Evolutionary conservation across 2,888 invertebrate species (phyloP), one percentile per base, ranked within the genome.

Genomic region (Meiosimyza platycephala): DNA sequence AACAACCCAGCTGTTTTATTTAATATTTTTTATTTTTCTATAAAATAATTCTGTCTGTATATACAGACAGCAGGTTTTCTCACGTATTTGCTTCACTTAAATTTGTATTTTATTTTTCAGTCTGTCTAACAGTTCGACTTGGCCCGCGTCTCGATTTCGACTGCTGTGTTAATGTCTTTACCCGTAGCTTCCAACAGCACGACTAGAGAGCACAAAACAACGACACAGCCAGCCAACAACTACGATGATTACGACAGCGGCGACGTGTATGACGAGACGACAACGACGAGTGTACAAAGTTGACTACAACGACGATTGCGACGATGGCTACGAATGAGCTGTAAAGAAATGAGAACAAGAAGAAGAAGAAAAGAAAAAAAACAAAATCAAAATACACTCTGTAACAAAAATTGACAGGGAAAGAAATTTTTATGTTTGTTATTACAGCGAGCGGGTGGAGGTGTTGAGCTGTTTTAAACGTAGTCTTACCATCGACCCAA

Each of bases 291-390:
- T 40, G 40, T 40, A 9, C 40, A 40, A 16, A 6, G 11, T 11
- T 33, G 62, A 62, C 62, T 22, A 40, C 64, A 28, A 51, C 51
- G 50, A 47, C 51, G 64, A 64, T 51, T 33, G 59, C 40, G 40
- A 40, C 40, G 40, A 40, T 40, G 40, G 9, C 40, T 40, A 40
- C 40, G 63, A 63, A 70, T 70, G 54, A 70, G 63, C 70, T 70
- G 70, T 40, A 70, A 63, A 63, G 69, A 60, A 70, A 70, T 22
- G 47, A 62, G 54, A 63, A 64, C 22, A 60, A 28, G 59, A 28
- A 15, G 59, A 22, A 28, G 59, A 28, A 28, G 59, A 28, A 60
- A 1, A 22, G 28, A 33, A n/a, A 28, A 60, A 60, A 59, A 57
- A 68, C 40, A 40, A 40, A 40, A 40, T 40, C 40, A 40, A 40